phyloP scores from a whole-genome alignment of 2,113 vertebrate genomes.

The Pitta sordida region DNA sequence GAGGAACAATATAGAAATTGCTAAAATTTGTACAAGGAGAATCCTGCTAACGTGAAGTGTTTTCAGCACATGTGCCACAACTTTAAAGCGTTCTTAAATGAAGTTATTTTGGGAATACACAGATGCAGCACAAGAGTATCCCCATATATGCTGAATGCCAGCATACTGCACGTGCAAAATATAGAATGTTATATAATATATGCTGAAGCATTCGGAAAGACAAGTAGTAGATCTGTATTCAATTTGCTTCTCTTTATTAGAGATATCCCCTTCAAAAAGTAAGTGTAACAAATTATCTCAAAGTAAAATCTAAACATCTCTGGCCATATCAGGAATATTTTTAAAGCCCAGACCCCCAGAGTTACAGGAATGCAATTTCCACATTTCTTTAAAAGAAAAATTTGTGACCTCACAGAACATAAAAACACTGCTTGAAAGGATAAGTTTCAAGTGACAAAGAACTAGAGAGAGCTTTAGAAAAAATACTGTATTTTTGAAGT shows the following conservation, averaged over 20 bases:
- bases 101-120: constrained; percentile 6
- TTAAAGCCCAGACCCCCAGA: background rate
- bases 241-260: background rate
- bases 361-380: background rate
- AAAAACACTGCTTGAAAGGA: background rate
- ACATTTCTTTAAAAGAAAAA: background rate
- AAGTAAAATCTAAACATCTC: background rate
- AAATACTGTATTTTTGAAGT: background rate
- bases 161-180: background rate
- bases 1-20: background rate
- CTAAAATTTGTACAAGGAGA: background rate
- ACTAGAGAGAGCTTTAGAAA: background rate
- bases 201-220: background rate
- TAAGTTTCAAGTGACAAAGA: background rate
- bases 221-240: background rate
- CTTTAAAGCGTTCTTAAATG: background rate
- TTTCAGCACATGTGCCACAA: background rate
- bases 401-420: background rate
- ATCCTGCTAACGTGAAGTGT: background rate
- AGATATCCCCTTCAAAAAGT: background rate
- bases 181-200: background rate
- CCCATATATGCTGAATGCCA: background rate
- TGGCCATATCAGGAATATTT: background rate
- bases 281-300: background rate
- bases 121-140: background rate